phyloP scores from a whole-genome alignment of 2,797 vertebrate species.

The Centropyge bicolor region DNA sequence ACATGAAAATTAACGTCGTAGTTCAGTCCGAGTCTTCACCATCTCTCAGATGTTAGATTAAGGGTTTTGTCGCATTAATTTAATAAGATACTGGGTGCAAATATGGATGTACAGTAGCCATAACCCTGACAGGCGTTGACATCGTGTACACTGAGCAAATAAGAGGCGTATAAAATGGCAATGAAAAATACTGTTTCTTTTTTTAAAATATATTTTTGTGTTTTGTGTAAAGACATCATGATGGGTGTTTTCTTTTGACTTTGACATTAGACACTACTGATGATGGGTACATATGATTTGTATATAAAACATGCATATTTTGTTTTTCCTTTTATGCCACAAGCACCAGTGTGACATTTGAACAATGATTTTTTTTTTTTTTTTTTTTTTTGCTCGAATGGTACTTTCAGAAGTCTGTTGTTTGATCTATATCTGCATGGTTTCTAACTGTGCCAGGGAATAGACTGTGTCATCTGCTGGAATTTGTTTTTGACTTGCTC shows the following conservation, averaged over 20 bases:
- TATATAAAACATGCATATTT: constrained; percentile 68
- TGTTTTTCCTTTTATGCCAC: constrained; percentile 49
- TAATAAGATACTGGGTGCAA: constrained; percentile 36
- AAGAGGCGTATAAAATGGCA: constrained; percentile 64
- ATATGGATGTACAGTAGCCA: constrained; percentile 51
- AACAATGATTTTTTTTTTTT: constrained; percentile 36
- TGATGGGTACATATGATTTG: constrained; percentile 80
- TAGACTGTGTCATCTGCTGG: constrained; percentile 62
- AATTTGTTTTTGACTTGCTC: constrained; percentile 49
- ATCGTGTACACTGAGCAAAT: constrained; percentile 66
- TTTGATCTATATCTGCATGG: constrained; percentile 59
- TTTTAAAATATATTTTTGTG: constrained; percentile 42
- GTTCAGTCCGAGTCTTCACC: constrained; percentile 57
- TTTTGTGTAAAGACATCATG: constrained; percentile 68
- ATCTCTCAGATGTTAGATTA: neutral
- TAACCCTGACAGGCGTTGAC: constrained; percentile 46
- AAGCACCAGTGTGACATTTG: constrained; percentile 63
- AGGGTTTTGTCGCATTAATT: constrained; percentile 46
- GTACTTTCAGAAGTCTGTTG: constrained; percentile 67
- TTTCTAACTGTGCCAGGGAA: constrained; percentile 52
- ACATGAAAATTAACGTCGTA: constrained; percentile 42
- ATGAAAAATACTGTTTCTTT: constrained; percentile 38
- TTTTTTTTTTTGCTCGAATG: constrained; percentile 51
- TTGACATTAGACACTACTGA: constrained; percentile 82
- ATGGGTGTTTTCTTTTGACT: constrained; percentile 67